Evolutionary conservation across 1,140 invertebrate genomes (phyloP), one percentile per base, ranked within the genome.

Genomic region (Drosophila pachea): DNA sequence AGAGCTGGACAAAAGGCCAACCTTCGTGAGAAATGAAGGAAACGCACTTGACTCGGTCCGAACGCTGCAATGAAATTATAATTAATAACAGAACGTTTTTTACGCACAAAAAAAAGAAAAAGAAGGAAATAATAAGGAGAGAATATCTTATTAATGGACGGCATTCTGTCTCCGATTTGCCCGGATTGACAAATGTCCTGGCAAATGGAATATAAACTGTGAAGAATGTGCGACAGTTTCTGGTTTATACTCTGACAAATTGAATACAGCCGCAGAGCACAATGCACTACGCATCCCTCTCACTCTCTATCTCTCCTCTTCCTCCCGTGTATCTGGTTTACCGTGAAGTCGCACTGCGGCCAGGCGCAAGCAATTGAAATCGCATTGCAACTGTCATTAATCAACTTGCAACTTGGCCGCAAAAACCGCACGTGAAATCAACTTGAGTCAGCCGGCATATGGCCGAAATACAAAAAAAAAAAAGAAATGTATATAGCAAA

Each of bases 331-430:
- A 5, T 16, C 32, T 32, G 5, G 31, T 12, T 12, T 42, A 22
- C 22, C 22, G 22, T 22, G 22, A 22, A 22, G 22, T 22, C 22
- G 6, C 12, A 16, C 22, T 48, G 43, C 58, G 69, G 33, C 40
- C 47, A 68, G 35, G 72, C 56, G 54, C 32, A 67, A 74, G 64
- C 59, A 63, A 45, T 64, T 69, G 59, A 47, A 73, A 67, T 68
- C 50, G 63, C 47, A 65, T 64, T 66, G 48, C 68, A 55, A 60
- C 68, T 55, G 63, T 50, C 68, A 71, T 67, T 66, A 67, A 71
- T 71, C 68, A 69, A 70, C 56, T 48, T 72, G 68, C 76, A 84
- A 82, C 72, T 75, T 69, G 73, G 65, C 63, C 49, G 48, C 55
- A 68, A 50, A 63, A 63, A 55, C 63, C 63, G 35, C 62, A 71